Evolutionary conservation across 2,797 vertebrate species (phyloP).

Genomic region (Pipistrellus kuhlii): DNA sequence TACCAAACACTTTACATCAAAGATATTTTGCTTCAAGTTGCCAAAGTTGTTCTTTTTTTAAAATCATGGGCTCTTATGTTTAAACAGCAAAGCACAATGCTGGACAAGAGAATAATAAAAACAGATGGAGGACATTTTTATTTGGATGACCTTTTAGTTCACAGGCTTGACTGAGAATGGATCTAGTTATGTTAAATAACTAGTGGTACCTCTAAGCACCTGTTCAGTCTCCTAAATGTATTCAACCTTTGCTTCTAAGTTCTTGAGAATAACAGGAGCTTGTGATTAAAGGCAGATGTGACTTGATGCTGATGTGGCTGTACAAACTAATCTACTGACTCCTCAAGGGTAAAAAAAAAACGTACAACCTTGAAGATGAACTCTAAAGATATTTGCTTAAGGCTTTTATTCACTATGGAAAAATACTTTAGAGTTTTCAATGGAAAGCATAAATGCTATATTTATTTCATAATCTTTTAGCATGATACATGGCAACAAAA

Average conservation of each 20-base stretch:
- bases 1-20: constrained; percentile 59
- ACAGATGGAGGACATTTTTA: constrained; percentile 73
- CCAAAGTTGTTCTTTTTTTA: constrained; percentile 48
- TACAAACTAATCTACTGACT: constrained; percentile 50
- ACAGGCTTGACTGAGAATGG: constrained; percentile 59
- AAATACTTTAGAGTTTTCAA: constrained; percentile 24
- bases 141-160: constrained; percentile 71
- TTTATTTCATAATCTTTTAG: constrained; percentile 9
- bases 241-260: constrained; percentile 62
- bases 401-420: not conserved
- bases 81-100: constrained; percentile 52
- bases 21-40: constrained; percentile 53
- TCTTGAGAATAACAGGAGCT: constrained; percentile 28
- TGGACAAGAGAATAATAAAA: constrained; percentile 80
- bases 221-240: constrained; percentile 42
- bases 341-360: constrained; percentile 55
- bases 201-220: constrained; percentile 48
- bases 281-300: constrained; percentile 47
- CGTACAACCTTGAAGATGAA: constrained; percentile 49
- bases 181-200: constrained; percentile 64
- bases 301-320: not conserved
- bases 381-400: constrained; percentile 56
- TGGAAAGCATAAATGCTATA: not conserved
- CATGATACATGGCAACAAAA: constrained; percentile 1
- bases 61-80: constrained; percentile 8